Evolutionary conservation across 2,797 vertebrate genomes (phyloP).

Genomic region (Acrossocheilus wenchowensis): DNA sequence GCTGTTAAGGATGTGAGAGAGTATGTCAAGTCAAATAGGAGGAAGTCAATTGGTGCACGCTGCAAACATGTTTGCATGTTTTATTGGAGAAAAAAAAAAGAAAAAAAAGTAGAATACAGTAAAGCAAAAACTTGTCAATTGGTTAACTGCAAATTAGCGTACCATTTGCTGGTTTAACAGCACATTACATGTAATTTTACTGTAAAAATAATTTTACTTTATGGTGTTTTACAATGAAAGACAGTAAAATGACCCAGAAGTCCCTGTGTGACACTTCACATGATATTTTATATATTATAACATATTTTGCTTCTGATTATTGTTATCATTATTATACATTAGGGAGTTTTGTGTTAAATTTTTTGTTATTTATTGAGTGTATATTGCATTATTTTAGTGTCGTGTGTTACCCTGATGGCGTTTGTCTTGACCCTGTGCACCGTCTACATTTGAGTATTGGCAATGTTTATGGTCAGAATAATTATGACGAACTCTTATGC

Average conservation of each 20-base stretch:
- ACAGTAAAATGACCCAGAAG: background rate
- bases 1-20: slow-evolving; percentile 68
- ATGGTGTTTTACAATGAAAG: background rate
- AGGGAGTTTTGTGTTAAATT: background rate
- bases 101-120: background rate
- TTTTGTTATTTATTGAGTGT: background rate
- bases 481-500: background rate
- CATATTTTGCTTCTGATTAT: background rate
- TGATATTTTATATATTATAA: background rate
- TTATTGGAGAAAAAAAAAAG: background rate
- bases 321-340: background rate
- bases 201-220: background rate
- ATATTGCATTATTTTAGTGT: background rate
- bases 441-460: background rate
- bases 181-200: background rate
- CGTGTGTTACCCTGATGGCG: background rate
- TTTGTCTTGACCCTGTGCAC: background rate
- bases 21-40: background rate
- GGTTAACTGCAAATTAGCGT: background rate
- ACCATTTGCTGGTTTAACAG: background rate
- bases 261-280: background rate
- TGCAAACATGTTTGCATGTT: background rate
- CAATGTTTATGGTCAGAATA: background rate
- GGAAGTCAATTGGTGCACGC: background rate
- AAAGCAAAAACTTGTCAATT: background rate